These are phyloP conservation scores for Passerculus sandwichensis DNA, from an alignment of 2,797 vertebrate species.

Conservation along the genomic window DNA sequence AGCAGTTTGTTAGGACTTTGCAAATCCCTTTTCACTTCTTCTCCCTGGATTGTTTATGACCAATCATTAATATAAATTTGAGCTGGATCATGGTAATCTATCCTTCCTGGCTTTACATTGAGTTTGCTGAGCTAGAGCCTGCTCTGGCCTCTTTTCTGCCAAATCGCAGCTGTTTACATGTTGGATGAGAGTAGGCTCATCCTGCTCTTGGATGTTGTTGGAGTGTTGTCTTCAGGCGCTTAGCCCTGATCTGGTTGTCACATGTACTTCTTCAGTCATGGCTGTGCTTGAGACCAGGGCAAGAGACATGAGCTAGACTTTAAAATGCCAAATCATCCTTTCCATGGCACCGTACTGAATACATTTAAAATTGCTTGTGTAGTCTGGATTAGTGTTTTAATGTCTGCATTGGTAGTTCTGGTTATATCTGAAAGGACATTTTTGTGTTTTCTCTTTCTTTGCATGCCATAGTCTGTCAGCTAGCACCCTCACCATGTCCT, in stretches of 20 bases:
- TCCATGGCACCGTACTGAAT: not conserved
- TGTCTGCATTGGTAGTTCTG: not conserved
- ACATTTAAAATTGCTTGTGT: not conserved
- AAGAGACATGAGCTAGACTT: not conserved
- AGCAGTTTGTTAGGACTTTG: not conserved
- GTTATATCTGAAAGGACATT: not conserved
- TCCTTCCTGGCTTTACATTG: not conserved
- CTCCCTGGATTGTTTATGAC: not conserved
- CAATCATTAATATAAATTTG: not conserved
- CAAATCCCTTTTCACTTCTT: not conserved
- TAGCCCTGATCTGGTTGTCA: not conserved
- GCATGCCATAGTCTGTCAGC: conserved; percentile 86
- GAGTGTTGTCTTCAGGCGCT: not conserved
- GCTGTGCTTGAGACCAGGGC: not conserved
- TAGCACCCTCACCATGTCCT: conserved; percentile 94
- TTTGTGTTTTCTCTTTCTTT: conserved; percentile 25
- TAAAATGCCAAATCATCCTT: not conserved
- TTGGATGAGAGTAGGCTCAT: not conserved
- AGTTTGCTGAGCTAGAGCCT: not conserved
- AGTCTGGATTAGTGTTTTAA: not conserved
- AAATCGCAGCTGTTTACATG: not conserved
- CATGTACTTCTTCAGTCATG: not conserved
- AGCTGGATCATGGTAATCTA: not conserved
- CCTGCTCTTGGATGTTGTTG: not conserved
- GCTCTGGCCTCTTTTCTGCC: not conserved